Evolutionary conservation across 1,140 invertebrate genomes (phyloP).

Genomic region (Drosophila subobscura): DNA sequence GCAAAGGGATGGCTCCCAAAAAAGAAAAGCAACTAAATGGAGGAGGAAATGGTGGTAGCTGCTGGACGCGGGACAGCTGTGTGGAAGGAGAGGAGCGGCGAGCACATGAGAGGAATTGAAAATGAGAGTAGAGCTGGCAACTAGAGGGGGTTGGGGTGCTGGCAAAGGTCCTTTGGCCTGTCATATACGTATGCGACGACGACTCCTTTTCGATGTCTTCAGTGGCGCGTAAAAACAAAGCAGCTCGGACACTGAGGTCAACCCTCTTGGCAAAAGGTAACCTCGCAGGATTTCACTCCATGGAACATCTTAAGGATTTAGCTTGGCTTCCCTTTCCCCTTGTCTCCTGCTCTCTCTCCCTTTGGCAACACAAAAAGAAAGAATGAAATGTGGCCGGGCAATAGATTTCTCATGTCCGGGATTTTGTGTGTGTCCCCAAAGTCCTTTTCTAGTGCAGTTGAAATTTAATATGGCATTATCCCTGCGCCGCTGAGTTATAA

Average conservation of each 20-base stretch:
- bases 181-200: constrained; percentile 41
- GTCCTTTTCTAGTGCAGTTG: constrained; percentile 77
- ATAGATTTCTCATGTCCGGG: constrained; percentile 81
- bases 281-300: constrained; percentile 67
- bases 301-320: constrained; percentile 80
- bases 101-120: constrained; percentile 78
- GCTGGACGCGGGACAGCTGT: constrained; percentile 59
- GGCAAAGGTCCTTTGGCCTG: constrained; percentile 28
- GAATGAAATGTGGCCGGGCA: constrained; percentile 57
- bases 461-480: constrained; percentile 81
- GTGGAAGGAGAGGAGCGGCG: constrained; percentile 4
- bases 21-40: constrained; percentile 16
- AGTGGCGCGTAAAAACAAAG: constrained; percentile 75
- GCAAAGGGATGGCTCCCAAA: constrained; percentile 55
- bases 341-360: background rate
- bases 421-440: constrained; percentile 74
- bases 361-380: constrained; percentile 1
- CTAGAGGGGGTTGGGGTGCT: constrained; percentile 12
- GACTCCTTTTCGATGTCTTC: constrained; percentile 62
- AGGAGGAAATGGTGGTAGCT: background rate
- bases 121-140: constrained; percentile 60
- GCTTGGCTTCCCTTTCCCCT: constrained; percentile 39
- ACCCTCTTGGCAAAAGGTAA: constrained; percentile 66
- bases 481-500: constrained; percentile 78
- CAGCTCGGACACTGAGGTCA: constrained; percentile 46